These are phyloP conservation scores for Nephrotoma flavescens DNA, from an alignment of 2,888 invertebrate species.

Conservation along the genomic window DNA sequence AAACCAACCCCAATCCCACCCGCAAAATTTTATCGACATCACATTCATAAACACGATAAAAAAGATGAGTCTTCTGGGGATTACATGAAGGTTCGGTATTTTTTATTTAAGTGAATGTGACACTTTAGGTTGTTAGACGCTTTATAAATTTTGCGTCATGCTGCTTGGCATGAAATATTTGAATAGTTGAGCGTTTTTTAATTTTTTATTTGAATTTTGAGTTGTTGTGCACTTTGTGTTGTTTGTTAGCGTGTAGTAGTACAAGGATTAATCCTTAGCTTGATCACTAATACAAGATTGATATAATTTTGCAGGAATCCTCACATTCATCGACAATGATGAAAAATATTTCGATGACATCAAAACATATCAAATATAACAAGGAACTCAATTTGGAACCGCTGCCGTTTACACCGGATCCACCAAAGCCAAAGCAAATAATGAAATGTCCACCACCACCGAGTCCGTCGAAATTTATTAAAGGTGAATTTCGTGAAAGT, in stretches of 20 bases:
- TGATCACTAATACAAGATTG: background rate
- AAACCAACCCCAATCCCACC: background rate
- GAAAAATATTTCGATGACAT: constrained; percentile 32
- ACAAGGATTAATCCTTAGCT: background rate
- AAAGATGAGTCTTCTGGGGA: constrained; percentile 6
- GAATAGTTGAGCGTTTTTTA: background rate
- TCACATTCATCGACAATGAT: constrained; percentile 33
- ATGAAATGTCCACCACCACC: constrained; percentile 36
- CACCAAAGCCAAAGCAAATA: constrained; percentile 23
- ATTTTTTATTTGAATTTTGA: background rate
- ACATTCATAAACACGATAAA: constrained; percentile 13
- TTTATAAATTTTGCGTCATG: background rate
- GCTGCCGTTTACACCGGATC: constrained; percentile 33
- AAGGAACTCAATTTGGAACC: constrained; percentile 25
- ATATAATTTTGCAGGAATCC: background rate
- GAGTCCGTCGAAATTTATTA: constrained; percentile 50
- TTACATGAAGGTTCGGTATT: constrained; percentile 23
- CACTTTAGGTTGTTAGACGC: background rate
- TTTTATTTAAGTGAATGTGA: background rate
- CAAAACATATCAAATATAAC: constrained; percentile 18
- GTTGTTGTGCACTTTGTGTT: background rate
- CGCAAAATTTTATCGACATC: constrained; percentile 11
- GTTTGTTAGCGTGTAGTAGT: background rate
- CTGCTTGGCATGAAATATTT: background rate
- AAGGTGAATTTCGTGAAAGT: constrained; percentile 48